Evolutionary conservation across 2,113 vertebrate species (phyloP).

Genomic region (Tamias sibiricus): DNA sequence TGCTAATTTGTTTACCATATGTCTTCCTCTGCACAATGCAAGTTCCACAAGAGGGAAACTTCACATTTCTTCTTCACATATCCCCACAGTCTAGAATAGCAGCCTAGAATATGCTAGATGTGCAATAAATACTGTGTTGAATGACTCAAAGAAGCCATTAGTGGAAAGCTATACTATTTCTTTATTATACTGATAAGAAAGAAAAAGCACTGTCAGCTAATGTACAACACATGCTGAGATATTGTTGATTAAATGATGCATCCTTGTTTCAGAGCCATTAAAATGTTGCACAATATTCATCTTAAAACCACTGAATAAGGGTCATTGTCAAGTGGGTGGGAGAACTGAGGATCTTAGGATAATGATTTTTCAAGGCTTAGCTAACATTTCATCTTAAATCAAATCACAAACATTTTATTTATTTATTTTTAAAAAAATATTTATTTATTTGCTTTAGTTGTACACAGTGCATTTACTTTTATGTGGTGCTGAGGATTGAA

Average conservation of each 20-base stretch:
- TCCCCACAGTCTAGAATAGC: not conserved
- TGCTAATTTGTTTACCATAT: not conserved
- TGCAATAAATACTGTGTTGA: not conserved
- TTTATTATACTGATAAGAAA: not conserved
- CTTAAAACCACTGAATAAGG: not conserved
- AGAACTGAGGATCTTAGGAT: not conserved
- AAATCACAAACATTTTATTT: not conserved
- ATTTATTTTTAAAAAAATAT: too few species aligned
- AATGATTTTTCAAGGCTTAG: conserved; percentile 11
- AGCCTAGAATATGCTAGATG: not conserved
- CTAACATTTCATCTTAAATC: conserved; percentile 2
- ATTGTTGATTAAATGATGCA: not conserved
- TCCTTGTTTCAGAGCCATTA: conserved; percentile 30
- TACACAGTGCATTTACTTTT: too few species aligned
- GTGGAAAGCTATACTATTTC: not conserved
- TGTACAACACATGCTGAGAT: not conserved
- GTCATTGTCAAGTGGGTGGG: not conserved
- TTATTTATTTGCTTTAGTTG: too few species aligned
- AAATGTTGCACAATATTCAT: not conserved
- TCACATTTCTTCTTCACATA: not conserved
- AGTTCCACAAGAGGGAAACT: not conserved
- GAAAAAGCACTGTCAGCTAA: not conserved
- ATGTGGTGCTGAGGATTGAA: too few species aligned
- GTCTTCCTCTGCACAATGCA: not conserved
- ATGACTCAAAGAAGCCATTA: not conserved